phyloP scores from a whole-genome alignment of 2,797 vertebrate genomes.

The Arctocebus calabarensis region DNA sequence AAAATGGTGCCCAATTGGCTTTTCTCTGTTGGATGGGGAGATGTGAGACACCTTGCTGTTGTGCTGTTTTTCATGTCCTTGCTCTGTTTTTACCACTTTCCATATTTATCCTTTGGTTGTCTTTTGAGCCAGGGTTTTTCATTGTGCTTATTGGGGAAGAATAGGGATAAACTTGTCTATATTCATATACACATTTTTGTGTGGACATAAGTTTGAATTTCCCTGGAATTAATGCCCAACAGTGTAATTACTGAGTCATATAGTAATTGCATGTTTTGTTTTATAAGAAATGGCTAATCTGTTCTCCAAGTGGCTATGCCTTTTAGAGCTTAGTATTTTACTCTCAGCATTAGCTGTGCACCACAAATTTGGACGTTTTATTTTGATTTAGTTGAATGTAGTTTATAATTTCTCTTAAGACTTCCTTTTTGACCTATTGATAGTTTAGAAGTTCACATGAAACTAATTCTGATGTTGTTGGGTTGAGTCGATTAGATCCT shows the following conservation, averaged over 20 bases:
- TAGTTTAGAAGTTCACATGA: not conserved
- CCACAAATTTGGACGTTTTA: not conserved
- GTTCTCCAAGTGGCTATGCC: not conserved
- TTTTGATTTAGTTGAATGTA: constrained; percentile 5
- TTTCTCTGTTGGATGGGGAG: not conserved
- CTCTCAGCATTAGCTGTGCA: not conserved
- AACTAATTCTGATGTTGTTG: not conserved
- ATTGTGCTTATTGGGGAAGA: not conserved
- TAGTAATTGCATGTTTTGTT: constrained; percentile 14
- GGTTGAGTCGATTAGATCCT: not conserved
- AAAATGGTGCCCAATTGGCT: not conserved
- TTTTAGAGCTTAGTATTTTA: constrained; percentile 12
- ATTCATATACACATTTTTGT: not conserved
- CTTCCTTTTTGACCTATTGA: not conserved
- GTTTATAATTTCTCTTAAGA: constrained; percentile 16
- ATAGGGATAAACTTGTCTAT: not conserved
- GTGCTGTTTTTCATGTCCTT: not conserved
- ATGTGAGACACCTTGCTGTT: not conserved
- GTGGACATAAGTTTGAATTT: constrained; percentile 16
- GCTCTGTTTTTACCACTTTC: not conserved
- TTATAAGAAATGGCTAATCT: constrained; percentile 9
- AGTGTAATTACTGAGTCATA: not conserved
- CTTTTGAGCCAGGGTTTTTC: not conserved
- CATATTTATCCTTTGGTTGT: not conserved
- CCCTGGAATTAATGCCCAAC: not conserved